Percentiles rank a stretch among this genome's conserved stretches.
Conservation (phyloP, 1,140 invertebrate genomes). For the Drosophila littoralis region DNA sequence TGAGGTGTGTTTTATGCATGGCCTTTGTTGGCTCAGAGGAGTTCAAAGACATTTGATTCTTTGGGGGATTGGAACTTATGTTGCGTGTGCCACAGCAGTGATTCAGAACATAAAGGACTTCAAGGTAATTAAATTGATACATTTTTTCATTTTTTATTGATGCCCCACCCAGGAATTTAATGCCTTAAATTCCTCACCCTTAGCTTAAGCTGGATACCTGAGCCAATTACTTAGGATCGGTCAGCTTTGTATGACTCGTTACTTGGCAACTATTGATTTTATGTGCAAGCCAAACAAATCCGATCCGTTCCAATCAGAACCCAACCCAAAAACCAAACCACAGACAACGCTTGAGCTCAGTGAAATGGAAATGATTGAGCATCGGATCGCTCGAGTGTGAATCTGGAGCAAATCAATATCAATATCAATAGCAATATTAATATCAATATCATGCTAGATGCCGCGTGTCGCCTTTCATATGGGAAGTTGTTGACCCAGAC, state of each 20-base stretch:
- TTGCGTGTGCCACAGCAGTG: slow-evolving; percentile 59
- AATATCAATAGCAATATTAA: slow-evolving; percentile 62
- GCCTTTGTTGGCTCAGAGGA: slow-evolving; percentile 34
- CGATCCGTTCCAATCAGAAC: slow-evolving; percentile 10
- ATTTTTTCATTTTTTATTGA: slow-evolving; percentile 53
- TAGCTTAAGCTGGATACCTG: slow-evolving; percentile 5
- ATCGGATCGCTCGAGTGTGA: slow-evolving; percentile 50
- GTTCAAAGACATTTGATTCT: slow-evolving; percentile 53
- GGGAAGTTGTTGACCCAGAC: slow-evolving; percentile 60
- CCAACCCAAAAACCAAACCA: slow-evolving; percentile 44
- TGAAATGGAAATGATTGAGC: slow-evolving; percentile 38
- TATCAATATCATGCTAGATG: slow-evolving; percentile 59
- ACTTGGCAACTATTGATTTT: slow-evolving; percentile 1
- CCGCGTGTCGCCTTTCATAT: slow-evolving; percentile 38
- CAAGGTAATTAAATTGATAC: slow-evolving; percentile 71
- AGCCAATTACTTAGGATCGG: slow-evolving; percentile 32
- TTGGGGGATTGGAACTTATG: slow-evolving; percentile 34
- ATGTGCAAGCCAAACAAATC: slow-evolving; percentile 3
- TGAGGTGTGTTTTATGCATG: slow-evolving; percentile 38
- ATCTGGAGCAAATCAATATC: slow-evolving; percentile 74
- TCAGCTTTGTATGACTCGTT: slow-evolving; percentile 10
- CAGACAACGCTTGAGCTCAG: slow-evolving; percentile 62
- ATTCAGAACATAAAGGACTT: slow-evolving; percentile 59
- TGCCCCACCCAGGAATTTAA: slow-evolving; percentile 43
- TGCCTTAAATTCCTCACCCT: slow-evolving; percentile 47